phyloP scores from a whole-genome alignment of 2,888 invertebrate genomes.

The Ophion ellenae region DNA sequence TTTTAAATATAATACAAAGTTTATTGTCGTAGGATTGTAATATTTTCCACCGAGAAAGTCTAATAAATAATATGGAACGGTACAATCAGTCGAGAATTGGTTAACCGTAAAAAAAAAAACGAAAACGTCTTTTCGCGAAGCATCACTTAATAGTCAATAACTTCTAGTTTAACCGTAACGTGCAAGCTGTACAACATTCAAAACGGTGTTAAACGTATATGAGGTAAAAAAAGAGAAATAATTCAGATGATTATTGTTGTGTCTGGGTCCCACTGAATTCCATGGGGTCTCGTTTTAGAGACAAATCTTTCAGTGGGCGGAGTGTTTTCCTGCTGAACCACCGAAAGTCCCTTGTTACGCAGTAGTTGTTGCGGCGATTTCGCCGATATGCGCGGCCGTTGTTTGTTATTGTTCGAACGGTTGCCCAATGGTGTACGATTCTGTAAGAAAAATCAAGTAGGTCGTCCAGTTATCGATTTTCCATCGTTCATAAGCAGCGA shows the following conservation, averaged over 20 bases:
- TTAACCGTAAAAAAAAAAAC: constrained; percentile 42
- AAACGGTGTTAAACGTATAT: background rate
- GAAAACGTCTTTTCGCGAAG: background rate
- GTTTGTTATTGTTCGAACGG: constrained; percentile 76
- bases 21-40: constrained; percentile 54
- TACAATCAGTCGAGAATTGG: constrained; percentile 57
- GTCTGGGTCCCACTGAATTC: constrained; percentile 77
- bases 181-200: constrained; percentile 34
- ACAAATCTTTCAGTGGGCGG: constrained; percentile 72
- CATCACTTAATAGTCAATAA: background rate
- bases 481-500: background rate
- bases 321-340: constrained; percentile 77
- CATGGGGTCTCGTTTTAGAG: constrained; percentile 70
- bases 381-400: constrained; percentile 56
- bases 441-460: constrained; percentile 64
- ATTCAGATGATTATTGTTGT: constrained; percentile 77
- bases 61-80: constrained; percentile 54
- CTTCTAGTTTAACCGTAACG: background rate
- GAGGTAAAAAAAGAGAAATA: background rate
- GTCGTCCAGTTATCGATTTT: background rate
- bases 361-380: constrained; percentile 74
- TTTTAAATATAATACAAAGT: constrained; percentile 52
- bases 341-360: constrained; percentile 69
- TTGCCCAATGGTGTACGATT: constrained; percentile 79
- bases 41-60: constrained; percentile 41